phyloP scores from a whole-genome alignment of 2,797 vertebrate genomes.

The Spondyliosoma cantharus region DNA sequence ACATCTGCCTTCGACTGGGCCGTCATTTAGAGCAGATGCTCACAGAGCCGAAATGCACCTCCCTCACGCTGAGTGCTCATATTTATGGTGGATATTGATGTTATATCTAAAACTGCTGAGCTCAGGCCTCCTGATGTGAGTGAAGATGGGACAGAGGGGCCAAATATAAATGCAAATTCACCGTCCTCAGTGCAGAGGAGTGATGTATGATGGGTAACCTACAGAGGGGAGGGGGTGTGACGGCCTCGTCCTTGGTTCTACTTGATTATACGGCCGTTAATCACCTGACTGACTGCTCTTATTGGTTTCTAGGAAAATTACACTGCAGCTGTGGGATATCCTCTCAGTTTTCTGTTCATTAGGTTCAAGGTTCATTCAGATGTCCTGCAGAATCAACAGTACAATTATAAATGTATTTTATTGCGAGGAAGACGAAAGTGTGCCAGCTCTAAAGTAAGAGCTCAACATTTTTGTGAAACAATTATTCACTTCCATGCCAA shows the following conservation, averaged over 20 bases:
- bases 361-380: not conserved
- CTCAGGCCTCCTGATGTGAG: conserved; percentile 8
- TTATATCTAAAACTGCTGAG: conserved; percentile 22
- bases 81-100: conserved; percentile 18
- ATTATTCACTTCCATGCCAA: not conserved
- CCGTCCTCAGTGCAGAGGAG: not conserved
- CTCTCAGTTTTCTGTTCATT: not conserved
- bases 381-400: not conserved
- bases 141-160: not conserved
- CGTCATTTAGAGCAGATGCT: conserved; percentile 21
- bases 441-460: not conserved
- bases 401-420: not conserved
- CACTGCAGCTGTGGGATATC: not conserved
- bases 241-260: conserved; percentile 6
- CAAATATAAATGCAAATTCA: conserved; percentile 20
- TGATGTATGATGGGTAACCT: conserved; percentile 29
- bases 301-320: conserved; percentile 29
- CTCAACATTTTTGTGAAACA: not conserved
- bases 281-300: conserved; percentile 22
- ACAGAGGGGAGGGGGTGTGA: not conserved
- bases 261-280: conserved; percentile 32
- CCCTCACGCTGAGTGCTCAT: conserved; percentile 4
- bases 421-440: not conserved
- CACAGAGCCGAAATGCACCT: conserved; percentile 31
- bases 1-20: conserved; percentile 5